phyloP scores from a whole-genome alignment of 2,888 invertebrate species.

The Galeopsomyia nigrocyanea region DNA sequence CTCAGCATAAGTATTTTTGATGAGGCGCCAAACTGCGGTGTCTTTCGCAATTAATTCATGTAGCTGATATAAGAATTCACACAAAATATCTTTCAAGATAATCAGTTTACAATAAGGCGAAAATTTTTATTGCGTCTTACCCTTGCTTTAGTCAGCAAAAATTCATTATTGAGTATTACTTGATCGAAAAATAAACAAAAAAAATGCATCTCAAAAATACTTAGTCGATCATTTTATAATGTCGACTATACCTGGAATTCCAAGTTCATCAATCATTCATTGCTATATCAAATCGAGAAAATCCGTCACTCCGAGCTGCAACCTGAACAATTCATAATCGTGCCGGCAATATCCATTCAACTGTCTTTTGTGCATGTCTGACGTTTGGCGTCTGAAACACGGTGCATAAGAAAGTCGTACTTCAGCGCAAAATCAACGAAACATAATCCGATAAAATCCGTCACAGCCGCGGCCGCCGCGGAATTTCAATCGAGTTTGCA shows the following conservation, averaged over 20 bases:
- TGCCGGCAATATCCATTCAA: neutral
- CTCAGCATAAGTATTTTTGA: too few species aligned
- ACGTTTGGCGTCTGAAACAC: neutral
- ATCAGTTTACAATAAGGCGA: too few species aligned
- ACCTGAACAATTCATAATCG: slow-evolving; percentile 11
- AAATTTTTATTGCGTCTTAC: too few species aligned
- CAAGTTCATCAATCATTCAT: neutral
- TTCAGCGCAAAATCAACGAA: slow-evolving; percentile 16
- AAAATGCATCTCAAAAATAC: neutral
- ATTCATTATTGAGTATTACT: too few species aligned
- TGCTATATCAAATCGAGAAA: neutral
- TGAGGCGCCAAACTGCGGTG: too few species aligned
- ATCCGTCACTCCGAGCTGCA: too few species aligned
- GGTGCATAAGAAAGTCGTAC: slow-evolving; percentile 30
- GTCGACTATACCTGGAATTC: neutral
- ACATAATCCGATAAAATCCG: slow-evolving; percentile 31
- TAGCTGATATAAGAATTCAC: too few species aligned
- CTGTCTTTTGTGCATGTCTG: slow-evolving; percentile 25
- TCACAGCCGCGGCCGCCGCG: neutral
- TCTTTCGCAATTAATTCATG: too few species aligned
- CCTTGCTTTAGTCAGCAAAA: too few species aligned
- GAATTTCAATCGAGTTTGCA: slow-evolving; percentile 26
- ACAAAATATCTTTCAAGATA: too few species aligned
- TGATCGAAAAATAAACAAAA: too few species aligned
- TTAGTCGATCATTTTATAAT: neutral